Base-by-base conservation (phyloP, 2,888 invertebrate species). In the Pristionchus fissidentatus region DNA sequence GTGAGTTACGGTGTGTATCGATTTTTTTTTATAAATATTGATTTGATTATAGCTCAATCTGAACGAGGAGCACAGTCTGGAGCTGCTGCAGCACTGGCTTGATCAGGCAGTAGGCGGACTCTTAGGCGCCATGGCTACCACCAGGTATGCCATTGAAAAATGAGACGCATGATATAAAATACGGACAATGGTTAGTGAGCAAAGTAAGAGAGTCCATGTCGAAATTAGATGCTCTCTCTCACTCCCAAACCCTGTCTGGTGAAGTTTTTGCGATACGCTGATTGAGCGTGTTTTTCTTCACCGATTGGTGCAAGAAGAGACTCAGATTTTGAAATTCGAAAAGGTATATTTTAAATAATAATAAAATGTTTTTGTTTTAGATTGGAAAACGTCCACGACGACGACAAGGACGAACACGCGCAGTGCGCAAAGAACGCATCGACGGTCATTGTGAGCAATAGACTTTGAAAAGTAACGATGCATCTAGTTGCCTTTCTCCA, bases 41-140 rank as follows among this genome's bases (percentile, higher is more conserved):
- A 4, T n/a, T n/a, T 35, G 19, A 0, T 70, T 49, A 15, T 38
- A 78, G 77, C 26, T 81, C 5, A 49, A 81, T 35, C 81, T 81
- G 22, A 81, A 81, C 35, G 81, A 81, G 62, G 62, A 81, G 66
- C 81, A 81, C 49, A 52, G 52, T 46, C 32, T 60, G 22, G 81
- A 81, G 35, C n/a, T 81, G 41, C 66, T 81, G 46, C 81, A 81
- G 66, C 62, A 81, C 35, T 81, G 81, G 81, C 8, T 81, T 43
- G 81, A 81, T 1, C 81, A 81, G 32, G 81, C 81, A 22, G 32
- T 81, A 0, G n/a, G 46, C 0, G 81, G 81, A 4, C 43, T 81
- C 13, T 62, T 81, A 66, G 81, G 46, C 13, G 81, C 81, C 3
- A 8, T 81, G 1, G 81, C 81, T 0, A 81, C 62, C 0, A 41